These are phyloP conservation scores for Cinclus cinclus DNA, from an alignment of 2,113 vertebrate genomes.

Conservation along the genomic window DNA sequence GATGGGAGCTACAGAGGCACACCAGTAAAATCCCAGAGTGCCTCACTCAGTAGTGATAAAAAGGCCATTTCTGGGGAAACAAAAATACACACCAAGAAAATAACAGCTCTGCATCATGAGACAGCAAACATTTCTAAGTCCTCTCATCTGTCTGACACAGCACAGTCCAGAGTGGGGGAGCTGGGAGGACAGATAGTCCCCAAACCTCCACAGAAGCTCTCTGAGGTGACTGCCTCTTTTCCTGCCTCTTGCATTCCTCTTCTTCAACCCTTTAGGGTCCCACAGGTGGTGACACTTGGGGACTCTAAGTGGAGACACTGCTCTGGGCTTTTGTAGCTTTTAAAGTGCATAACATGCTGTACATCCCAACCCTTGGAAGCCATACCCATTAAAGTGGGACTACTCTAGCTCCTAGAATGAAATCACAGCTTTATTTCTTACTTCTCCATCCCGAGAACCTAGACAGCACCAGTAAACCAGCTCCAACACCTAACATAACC, in stretches of 20 bases:
- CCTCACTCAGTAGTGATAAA: neutral
- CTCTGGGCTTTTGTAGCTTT: neutral
- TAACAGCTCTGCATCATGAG: neutral
- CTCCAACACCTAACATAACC: fast-evolving
- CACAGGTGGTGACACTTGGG: neutral
- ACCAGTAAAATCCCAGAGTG: neutral
- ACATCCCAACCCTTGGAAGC: neutral
- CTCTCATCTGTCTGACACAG: neutral
- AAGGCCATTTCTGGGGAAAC: neutral
- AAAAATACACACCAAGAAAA: neutral
- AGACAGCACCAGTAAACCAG: neutral
- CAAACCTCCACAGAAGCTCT: neutral
- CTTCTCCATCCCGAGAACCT: neutral
- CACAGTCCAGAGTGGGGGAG: neutral
- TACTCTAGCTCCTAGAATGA: neutral
- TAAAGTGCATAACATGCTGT: neutral
- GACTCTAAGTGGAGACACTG: neutral
- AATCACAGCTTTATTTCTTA: neutral
- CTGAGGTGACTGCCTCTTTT: neutral
- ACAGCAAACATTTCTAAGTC: neutral
- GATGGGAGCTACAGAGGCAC: neutral
- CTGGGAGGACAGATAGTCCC: neutral
- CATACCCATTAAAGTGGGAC: neutral
- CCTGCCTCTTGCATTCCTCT: neutral
- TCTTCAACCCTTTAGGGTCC: neutral